Conservation (phyloP, 2,113 vertebrate genomes). For the Romanogobio albipinnatus region DNA sequence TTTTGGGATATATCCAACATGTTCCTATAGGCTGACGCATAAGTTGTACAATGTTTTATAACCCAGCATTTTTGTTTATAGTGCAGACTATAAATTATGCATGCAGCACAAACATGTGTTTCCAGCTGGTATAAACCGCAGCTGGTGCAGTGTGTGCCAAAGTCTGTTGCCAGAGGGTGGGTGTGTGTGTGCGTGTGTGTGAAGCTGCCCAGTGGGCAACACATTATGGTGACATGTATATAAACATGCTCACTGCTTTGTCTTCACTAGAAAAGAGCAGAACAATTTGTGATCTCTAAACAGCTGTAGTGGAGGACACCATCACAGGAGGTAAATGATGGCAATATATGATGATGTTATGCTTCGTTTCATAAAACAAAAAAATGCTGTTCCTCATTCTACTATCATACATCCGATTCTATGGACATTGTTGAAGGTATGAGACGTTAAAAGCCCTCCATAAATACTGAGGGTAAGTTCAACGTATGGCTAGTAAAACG, state of each 20-base stretch:
- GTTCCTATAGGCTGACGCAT: neutral
- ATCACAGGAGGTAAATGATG: neutral
- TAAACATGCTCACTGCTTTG: constrained; percentile 3
- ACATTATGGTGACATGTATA: constrained; percentile 28
- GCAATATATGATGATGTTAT: neutral
- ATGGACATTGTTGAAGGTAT: neutral
- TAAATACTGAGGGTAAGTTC: neutral
- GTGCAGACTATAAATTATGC: constrained; percentile 27
- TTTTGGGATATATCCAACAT: neutral
- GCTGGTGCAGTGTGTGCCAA: constrained; percentile 28
- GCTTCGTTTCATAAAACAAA: constrained; percentile 16
- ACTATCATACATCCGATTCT: neutral
- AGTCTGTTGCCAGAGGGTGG: neutral
- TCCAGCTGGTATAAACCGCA: constrained; percentile 17
- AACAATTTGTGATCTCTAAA: constrained; percentile 3
- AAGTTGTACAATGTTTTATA: constrained; percentile 3
- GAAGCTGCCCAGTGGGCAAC: constrained; percentile 23
- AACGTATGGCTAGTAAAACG: neutral
- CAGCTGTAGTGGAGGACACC: neutral
- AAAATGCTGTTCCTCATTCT: neutral
- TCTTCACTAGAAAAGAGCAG: neutral
- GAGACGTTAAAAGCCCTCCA: neutral
- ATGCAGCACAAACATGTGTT: constrained; percentile 21
- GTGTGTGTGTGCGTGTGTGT: neutral
- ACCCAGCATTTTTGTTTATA: constrained; percentile 35